Evolutionary conservation across 2,888 invertebrate genomes (phyloP), one percentile per base, ranked within the genome.

Genomic region (Leistus spinibarbis): DNA sequence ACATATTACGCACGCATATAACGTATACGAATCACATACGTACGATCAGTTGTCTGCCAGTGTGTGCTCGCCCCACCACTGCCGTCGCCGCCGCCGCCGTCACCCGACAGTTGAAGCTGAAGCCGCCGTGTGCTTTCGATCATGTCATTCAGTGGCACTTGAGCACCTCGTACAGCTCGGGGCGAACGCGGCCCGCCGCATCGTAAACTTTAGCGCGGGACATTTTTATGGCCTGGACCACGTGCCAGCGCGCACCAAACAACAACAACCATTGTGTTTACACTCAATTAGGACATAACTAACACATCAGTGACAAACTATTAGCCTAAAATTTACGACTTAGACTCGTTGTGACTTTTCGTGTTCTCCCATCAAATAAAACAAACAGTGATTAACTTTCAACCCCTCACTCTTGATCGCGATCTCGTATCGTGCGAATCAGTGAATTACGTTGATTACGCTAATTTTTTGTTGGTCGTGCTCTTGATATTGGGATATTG

Each of bases 211-310:
- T 77, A 62, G 81, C 83, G 80, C 83, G 85, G 85, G 87, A 87
- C 87, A 86, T 86, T 87, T 87, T 87, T 87, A 86, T 86, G 84
- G 85, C 84, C 83, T 80, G 81, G 82, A 84, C 84, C 87, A 87
- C 87, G 87, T 87, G 87, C 85, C 85, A 83, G 82, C 82, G 82
- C 68, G 19, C 78, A 80, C 81, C 80, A 82, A 7, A 10, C 7
- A 0, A 40, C 40, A 40, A 40, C 40, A n/a, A n/a, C n/a, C n/a
- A n/a, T 24, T 80, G 82, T 82, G 83, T 81, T 81, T 82, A 80
- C 79, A 80, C 79, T 79, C 79, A 79, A 81, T 82, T 81, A 82
- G 81, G 81, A 81, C 78, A 80, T 72, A 66, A 72, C 66, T 72
- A 66, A 72, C 72, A 81, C 78, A 80, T 72, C 56, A 72, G 72